Evolutionary conservation across 1,140 invertebrate species (phyloP).

Genomic region (Drosophila lacertosa): DNA sequence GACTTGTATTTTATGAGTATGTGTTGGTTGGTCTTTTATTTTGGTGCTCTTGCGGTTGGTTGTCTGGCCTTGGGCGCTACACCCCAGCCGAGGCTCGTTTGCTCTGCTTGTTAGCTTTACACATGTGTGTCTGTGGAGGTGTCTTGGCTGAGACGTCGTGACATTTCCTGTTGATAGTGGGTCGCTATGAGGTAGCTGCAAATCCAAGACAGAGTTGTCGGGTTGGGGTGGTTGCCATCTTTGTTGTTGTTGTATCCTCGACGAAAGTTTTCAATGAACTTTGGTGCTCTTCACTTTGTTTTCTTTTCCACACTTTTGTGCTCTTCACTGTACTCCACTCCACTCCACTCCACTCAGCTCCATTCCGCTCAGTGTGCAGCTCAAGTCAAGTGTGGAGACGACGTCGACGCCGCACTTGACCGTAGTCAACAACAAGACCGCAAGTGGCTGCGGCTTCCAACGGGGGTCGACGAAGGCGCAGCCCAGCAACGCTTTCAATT

Average conservation of each 20-base stretch:
- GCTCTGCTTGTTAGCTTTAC: constrained; percentile 4
- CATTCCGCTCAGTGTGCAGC: constrained; percentile 20
- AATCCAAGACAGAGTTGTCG: constrained; percentile 28
- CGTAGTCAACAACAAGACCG: constrained; percentile 45
- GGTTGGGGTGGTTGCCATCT: no score
- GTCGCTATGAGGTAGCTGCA: constrained; percentile 15
- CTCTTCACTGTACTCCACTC: constrained; percentile 2
- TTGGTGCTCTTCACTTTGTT: constrained; percentile 38
- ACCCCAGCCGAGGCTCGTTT: not conserved
- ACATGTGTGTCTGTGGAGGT: constrained; percentile 43
- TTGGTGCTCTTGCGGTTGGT: constrained; percentile 11
- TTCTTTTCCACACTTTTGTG: constrained; percentile 32
- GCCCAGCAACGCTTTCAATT: constrained; percentile 69
- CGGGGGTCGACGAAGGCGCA: not conserved
- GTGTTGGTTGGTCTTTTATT: constrained; percentile 12
- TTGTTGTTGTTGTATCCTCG: constrained; percentile 17
- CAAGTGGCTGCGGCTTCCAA: constrained; percentile 19
- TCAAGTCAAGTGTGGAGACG: constrained; percentile 48
- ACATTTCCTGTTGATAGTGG: constrained; percentile 35
- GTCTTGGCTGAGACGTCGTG: constrained; percentile 39
- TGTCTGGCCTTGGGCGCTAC: constrained; percentile 43
- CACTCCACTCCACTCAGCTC: constrained; percentile 6
- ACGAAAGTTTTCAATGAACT: constrained; percentile 47
- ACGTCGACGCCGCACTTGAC: constrained; percentile 50
- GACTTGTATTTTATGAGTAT: constrained; percentile 40